Percentiles rank a stretch among this genome's conserved stretches.
Evolutionary conservation across 2,113 vertebrate genomes (phyloP).

Genomic region (Gopherus flavomarginatus): DNA sequence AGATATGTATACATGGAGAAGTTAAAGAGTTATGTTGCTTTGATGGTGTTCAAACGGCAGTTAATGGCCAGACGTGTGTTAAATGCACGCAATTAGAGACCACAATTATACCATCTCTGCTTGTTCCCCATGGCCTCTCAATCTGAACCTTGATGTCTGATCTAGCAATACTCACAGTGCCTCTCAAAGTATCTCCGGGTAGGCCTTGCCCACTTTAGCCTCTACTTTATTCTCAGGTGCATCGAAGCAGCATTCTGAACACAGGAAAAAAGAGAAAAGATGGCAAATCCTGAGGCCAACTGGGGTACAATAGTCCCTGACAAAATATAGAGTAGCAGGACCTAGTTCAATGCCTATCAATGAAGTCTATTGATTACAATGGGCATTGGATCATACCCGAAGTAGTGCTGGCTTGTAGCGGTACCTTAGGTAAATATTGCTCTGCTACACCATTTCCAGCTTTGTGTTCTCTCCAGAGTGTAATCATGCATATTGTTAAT

Average conservation of each 20-base stretch:
- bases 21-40: fast-evolving
- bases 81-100: background rate
- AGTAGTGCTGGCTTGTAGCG: background rate
- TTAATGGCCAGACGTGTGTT: background rate
- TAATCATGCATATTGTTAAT: constrained; percentile 28
- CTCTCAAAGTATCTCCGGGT: background rate
- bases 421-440: background rate
- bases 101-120: background rate
- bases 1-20: background rate
- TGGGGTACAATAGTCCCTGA: fast-evolving
- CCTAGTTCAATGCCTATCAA: background rate
- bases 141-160: background rate
- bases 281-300: background rate
- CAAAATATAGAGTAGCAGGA: background rate
- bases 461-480: constrained; percentile 27
- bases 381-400: fast-evolving
- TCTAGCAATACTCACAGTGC: background rate
- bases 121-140: background rate
- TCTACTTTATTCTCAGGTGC: background rate
- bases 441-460: background rate
- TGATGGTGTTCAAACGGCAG: background rate
- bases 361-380: background rate
- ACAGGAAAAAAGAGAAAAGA: background rate
- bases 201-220: background rate
- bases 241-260: background rate